Evolutionary conservation across 2,888 invertebrate genomes (phyloP).

Genomic region (Catocala fraxini): DNA sequence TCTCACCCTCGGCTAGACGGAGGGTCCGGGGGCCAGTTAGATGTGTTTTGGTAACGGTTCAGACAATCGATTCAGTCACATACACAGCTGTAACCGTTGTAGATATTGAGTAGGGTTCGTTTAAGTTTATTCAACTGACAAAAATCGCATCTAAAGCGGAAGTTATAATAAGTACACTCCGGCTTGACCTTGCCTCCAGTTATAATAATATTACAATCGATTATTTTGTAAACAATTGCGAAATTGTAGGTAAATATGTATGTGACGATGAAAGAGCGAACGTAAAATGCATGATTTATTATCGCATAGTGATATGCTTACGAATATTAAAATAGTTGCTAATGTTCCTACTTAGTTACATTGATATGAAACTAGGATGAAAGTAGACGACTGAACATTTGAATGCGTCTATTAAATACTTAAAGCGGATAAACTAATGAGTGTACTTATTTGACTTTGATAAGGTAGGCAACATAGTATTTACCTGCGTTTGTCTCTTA

Average conservation of each 20-base stretch:
- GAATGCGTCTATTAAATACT: too few relatives aligned
- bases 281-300: neutral
- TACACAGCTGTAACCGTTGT: slow-evolving; percentile 27
- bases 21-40: slow-evolving; percentile 62
- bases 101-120: slow-evolving; percentile 25
- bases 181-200: slow-evolving; percentile 19
- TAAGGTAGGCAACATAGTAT: too few relatives aligned
- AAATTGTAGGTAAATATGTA: slow-evolving; percentile 2
- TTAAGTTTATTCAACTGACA: slow-evolving; percentile 28
- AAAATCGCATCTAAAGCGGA: slow-evolving; percentile 31
- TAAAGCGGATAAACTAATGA: too few relatives aligned
- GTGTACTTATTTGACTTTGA: too few relatives aligned
- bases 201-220: neutral
- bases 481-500: too few relatives aligned
- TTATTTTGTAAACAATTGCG: slow-evolving; percentile 6
- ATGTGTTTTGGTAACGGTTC: slow-evolving; percentile 54
- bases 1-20: slow-evolving; percentile 76
- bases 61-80: slow-evolving; percentile 57
- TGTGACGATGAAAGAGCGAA: neutral
- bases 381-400: too few relatives aligned
- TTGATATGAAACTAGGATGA: neutral
- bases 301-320: neutral
- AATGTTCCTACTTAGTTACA: neutral
- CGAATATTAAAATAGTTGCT: too few relatives aligned
- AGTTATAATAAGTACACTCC: slow-evolving; percentile 14